Percentiles rank a stretch among this genome's conserved stretches.
Conservation (phyloP, 2,888 invertebrate genomes). For the Quadroppia sp. region DNA sequence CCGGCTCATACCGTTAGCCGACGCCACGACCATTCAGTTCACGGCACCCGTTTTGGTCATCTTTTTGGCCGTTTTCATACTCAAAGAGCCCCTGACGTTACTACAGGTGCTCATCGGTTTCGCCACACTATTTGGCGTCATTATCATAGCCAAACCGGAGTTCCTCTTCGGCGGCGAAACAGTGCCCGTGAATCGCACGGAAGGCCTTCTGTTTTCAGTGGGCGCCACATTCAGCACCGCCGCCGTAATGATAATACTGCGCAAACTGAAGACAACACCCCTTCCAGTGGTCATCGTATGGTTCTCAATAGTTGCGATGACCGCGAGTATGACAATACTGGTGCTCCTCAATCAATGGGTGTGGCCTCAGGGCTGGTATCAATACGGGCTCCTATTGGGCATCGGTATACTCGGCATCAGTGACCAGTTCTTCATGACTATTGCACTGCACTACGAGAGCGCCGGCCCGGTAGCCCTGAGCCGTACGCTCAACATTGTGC, state of each 20-base stretch:
- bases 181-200: background rate
- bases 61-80: constrained; percentile 61
- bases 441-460: constrained; percentile 81
- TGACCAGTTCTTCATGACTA: constrained; percentile 65
- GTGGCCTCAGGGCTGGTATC: constrained; percentile 23
- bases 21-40: constrained; percentile 83
- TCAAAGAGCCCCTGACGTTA: constrained; percentile 79
- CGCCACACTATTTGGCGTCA: constrained; percentile 75
- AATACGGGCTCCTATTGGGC: constrained; percentile 13
- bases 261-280: constrained; percentile 36
- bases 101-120: constrained; percentile 70
- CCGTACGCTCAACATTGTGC: constrained; percentile 81
- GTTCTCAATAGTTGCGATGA: constrained; percentile 4
- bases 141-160: constrained; percentile 78
- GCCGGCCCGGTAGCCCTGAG: constrained; percentile 87
- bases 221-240: constrained; percentile 29
- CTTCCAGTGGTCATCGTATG: constrained; percentile 34
- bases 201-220: constrained; percentile 10
- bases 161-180: constrained; percentile 64
- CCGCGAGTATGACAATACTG: constrained; percentile 2
- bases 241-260: constrained; percentile 17
- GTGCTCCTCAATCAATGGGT: background rate
- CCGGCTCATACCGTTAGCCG: constrained; percentile 74
- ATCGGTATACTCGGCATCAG: constrained; percentile 38
- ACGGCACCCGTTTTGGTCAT: constrained; percentile 88